A percentile compares a stretch with the other conserved stretches of the same genome.
phyloP scores from a whole-genome alignment of 2,888 invertebrate species.

The Leptodirus hochenwartii region DNA sequence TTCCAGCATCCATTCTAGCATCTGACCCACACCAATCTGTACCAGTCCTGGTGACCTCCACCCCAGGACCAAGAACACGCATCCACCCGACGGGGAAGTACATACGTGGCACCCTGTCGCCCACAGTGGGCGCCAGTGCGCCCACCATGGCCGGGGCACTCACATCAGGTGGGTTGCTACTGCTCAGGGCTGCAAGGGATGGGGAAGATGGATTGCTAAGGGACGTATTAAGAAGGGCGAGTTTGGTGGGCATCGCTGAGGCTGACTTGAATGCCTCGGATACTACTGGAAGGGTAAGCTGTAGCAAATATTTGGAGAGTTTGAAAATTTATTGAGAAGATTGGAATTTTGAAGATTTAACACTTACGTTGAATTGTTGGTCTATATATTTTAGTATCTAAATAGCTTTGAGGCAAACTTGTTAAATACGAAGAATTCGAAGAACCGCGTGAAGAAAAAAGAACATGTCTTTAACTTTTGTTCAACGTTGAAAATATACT shows the following conservation, averaged over 20 bases:
- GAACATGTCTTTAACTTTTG: too few relatives aligned
- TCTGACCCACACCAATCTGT: slow-evolving; percentile 7
- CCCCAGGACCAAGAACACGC: slow-evolving; percentile 21
- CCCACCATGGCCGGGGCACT: slow-evolving; percentile 17
- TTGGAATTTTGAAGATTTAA: too few relatives aligned
- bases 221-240: slow-evolving; percentile 27
- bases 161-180: slow-evolving; percentile 21
- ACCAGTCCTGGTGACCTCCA: slow-evolving; percentile 18
- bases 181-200: slow-evolving; percentile 34
- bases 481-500: too few relatives aligned
- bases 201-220: slow-evolving; percentile 30
- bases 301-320: too few relatives aligned
- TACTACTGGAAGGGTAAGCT: slow-evolving; percentile 37
- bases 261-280: slow-evolving; percentile 35
- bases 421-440: too few relatives aligned
- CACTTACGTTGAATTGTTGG: too few relatives aligned
- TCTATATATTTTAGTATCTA: too few relatives aligned
- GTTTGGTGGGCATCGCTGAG: slow-evolving; percentile 24
- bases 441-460: too few relatives aligned
- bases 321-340: too few relatives aligned
- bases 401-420: too few relatives aligned
- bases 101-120: slow-evolving; percentile 27
- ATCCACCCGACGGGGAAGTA: slow-evolving; percentile 25
- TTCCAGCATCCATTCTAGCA: too few relatives aligned
- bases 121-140: slow-evolving; percentile 22